phyloP scores from a whole-genome alignment of 2,797 vertebrate genomes.

The Petrocephalus sullivani region DNA sequence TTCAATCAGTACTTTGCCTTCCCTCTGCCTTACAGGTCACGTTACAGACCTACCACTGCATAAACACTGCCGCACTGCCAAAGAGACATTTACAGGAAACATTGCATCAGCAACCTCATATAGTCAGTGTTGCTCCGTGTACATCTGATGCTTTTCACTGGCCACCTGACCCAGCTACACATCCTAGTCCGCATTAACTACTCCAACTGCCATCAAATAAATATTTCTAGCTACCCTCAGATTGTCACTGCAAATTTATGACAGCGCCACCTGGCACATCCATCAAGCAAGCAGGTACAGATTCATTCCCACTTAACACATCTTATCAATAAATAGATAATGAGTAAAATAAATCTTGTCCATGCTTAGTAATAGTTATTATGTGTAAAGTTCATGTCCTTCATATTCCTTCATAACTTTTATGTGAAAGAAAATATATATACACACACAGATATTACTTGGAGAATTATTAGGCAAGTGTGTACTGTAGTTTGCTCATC shows the following conservation, averaged over 20 bases:
- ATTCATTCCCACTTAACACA: background rate
- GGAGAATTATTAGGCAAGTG: background rate
- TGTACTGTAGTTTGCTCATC: background rate
- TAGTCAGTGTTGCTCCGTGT: background rate
- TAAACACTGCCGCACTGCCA: background rate
- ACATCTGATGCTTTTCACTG: background rate
- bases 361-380: background rate
- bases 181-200: background rate
- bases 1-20: slow-evolving; percentile 3
- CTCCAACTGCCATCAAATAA: background rate
- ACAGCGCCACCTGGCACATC: background rate
- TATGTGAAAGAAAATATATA: no score
- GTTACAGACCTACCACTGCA: background rate
- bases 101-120: background rate
- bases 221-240: background rate
- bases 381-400: background rate
- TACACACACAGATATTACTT: no score
- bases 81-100: background rate
- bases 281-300: background rate
- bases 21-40: background rate
- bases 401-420: background rate
- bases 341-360: background rate
- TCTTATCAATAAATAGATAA: background rate
- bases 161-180: background rate
- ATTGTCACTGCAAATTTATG: background rate